Base-by-base conservation (phyloP, 2,888 invertebrate genomes). In the Folsomia candida region DNA sequence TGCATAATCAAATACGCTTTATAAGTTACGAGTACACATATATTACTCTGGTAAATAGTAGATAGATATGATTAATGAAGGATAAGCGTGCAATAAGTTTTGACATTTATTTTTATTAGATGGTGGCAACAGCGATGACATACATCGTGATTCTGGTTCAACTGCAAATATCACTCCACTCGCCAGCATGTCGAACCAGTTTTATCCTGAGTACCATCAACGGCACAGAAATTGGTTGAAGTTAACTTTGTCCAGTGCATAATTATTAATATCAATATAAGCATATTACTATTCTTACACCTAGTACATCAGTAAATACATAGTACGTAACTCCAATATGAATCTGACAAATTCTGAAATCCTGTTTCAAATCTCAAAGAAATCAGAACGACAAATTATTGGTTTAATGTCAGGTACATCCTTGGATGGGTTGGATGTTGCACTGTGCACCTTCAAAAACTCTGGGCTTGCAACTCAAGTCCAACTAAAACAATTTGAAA, bases 401-500 rank as follows among this genome's bases (percentile, higher is more conserved):
- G 75, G 75, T 24, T 54, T 75, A 47, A 75, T 73, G 73, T 71
- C 71, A 18, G 75, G 75, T 11, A 75, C 75, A 9, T 75, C 75
- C 18, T 47, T 75, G n/a, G 75, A 75, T 28, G 75, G 75, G 9
- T 63, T 75, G 20, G 75, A 75, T 66, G 29, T 71, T n/a, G 75
- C 73, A 11, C 64, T 69, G 11, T 75, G 75, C 57, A 29, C n/a
- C 18, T 65, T 75, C 51, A 9, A 60, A 60, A 69, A 69, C 1
- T n/a, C 22, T 69, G 73, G 75, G 11, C 11, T 26, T 2, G 47
- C 64, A 1, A 72, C 71, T 1, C 3, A 69, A 54, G 29, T 73
- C 1, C 54, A 67, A 18, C 37, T 75, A 0, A 24, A 67, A 22
- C 20, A 73, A 20, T 75, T 73, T 28, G 22, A 24, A 2, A 75